Percentiles rank a stretch among this genome's conserved stretches.
phyloP scores from a whole-genome alignment of 2,113 vertebrate species.

The Falcunculus frontatus region DNA sequence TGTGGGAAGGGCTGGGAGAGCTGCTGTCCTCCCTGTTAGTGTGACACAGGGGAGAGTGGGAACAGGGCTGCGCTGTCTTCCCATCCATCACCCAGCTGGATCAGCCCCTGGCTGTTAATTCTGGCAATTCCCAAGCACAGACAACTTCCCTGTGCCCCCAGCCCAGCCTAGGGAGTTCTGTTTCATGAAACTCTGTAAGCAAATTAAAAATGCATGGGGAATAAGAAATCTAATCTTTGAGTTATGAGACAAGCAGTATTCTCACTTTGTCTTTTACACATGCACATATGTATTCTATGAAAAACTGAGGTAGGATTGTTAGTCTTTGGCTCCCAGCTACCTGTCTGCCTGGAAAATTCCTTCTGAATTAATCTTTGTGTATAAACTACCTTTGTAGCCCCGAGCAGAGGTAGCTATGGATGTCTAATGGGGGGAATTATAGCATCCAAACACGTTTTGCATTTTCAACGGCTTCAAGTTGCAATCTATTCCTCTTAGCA shows the following conservation, averaged over 20 bases:
- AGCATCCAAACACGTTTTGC: background rate
- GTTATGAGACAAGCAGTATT: background rate
- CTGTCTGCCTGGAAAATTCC: background rate
- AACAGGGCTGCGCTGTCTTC: background rate
- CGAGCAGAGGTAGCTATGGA: background rate
- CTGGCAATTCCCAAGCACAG: background rate
- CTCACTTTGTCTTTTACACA: background rate
- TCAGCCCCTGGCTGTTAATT: background rate
- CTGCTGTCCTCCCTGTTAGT: background rate
- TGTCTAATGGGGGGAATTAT: background rate
- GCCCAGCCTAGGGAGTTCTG: background rate
- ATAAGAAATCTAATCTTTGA: background rate
- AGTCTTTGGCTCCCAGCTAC: background rate
- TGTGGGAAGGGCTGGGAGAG: background rate
- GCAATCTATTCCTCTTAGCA: background rate
- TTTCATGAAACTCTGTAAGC: background rate
- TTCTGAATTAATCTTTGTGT: background rate
- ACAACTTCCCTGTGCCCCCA: background rate
- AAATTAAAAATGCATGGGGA: background rate
- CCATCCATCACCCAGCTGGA: no score
- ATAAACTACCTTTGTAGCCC: background rate
- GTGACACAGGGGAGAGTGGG: accelerated
- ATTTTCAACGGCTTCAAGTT: background rate
- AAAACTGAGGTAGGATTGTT: background rate
- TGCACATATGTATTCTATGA: background rate